A percentile compares a stretch with the other conserved stretches of the same genome.
phyloP scores from a whole-genome alignment of 1,140 invertebrate species.

The Trachelipus rathkii region DNA sequence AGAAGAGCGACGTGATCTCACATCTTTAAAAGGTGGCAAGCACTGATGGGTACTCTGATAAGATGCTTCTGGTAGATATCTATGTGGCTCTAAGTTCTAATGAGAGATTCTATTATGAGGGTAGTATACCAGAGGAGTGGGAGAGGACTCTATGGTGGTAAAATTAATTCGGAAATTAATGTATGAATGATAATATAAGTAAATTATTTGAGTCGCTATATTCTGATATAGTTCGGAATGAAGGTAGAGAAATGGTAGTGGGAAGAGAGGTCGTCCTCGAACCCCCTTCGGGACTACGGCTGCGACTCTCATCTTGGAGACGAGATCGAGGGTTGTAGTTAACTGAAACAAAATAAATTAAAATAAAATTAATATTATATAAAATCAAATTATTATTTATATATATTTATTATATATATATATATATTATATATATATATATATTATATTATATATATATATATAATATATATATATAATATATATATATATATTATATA shows the following conservation, averaged over 20 bases:
- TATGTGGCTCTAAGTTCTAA: no score
- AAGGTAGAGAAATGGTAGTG: neutral
- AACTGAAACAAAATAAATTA: neutral
- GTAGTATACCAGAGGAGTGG: neutral
- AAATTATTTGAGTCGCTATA: no score
- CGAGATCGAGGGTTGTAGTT: neutral
- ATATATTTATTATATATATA: neutral
- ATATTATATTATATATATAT: neutral
- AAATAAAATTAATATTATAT: neutral
- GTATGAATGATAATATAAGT: no score
- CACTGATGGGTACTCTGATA: neutral
- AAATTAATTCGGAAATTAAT: neutral
- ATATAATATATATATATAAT: neutral
- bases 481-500: neutral
- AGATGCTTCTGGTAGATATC: neutral
- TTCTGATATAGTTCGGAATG: neutral
- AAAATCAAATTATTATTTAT: neutral
- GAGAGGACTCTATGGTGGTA: neutral
- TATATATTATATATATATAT: neutral
- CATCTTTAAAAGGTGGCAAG: neutral
- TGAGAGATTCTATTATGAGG: no score
- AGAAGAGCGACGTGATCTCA: neutral
- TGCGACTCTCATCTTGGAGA: constrained; percentile 3
- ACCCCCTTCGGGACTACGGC: neutral
- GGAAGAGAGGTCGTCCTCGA: neutral